Base-by-base conservation (phyloP, 2,888 invertebrate species). In the Theretra japonica region DNA sequence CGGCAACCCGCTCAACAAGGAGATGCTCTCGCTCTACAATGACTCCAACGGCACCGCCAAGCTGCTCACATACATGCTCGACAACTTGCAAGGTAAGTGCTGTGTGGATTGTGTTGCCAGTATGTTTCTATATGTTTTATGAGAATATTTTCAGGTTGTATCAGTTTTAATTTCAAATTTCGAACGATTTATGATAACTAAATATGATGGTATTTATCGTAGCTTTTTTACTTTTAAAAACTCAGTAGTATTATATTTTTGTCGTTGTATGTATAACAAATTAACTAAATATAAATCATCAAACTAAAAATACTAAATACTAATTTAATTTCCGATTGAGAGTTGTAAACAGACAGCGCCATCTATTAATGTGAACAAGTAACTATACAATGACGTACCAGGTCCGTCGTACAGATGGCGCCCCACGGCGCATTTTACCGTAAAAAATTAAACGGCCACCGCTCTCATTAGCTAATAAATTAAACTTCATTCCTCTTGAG, bases 11-110 rank as follows among this genome's bases (percentile, higher is more conserved):
- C 95, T 99, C 77, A 97, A 97, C 86, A 98, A 98, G 91, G 99
- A 99, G 89, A 97, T 99, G 91, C 95, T 98, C 91, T 96, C 97
- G 77, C 96, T 99, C 79, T 99, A 98, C 94, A 97, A 97, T 89
- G 99, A 99, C 93, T 96, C 96, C 83, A 98, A 98, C 90, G 99
- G 99, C 71, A 98, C 98, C 65, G 97, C 97, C 85, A 99, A 99
- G 95, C 96, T 99, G 90, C 95, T 99, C 74, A 97, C 98, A 70
- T 98, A 97, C 90, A 97, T 99, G 96, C 96, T 99, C 91, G 99
- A 99, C 95, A 98, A 98, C 95, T 96, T 99, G 92, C 97, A 98
- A 96, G 98, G 98, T 98, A 95, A 82, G 89, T 83, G 50, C 48
- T 23, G 30, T 53, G 23, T 56, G n/a, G 0, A 30, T 28, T 19